Evolutionary conservation across 2,113 vertebrate species (phyloP).

Genomic region (Opisthocomus hoazin): DNA sequence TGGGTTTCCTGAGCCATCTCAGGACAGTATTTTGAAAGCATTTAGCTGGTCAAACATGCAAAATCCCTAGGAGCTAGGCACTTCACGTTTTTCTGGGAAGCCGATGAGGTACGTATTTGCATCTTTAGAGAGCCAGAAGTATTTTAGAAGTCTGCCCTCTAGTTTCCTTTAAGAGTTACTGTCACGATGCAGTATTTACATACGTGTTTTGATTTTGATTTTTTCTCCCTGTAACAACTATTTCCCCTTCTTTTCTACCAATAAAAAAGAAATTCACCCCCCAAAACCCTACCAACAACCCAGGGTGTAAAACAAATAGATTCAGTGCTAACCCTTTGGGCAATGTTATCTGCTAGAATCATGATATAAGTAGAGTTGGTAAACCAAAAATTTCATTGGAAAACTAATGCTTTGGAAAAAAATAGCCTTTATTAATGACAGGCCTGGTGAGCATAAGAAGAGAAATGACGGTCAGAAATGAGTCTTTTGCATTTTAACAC

Average conservation of each 20-base stretch:
- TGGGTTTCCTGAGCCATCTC: not conserved
- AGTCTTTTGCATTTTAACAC: not conserved
- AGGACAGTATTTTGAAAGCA: not conserved
- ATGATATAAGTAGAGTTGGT: not conserved
- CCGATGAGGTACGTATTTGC: not conserved
- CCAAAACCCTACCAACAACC: not conserved
- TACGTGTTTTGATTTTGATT: not conserved
- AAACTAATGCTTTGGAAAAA: not conserved
- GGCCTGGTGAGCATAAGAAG: not conserved
- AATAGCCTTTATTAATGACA: not conserved
- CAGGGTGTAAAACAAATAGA: not conserved
- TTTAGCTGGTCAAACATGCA: not conserved
- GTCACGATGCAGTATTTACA: not conserved
- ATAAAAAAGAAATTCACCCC: too few relatives aligned
- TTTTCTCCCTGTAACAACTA: not conserved
- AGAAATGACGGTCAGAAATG: not conserved
- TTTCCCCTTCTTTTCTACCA: not conserved
- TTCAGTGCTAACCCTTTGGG: not conserved
- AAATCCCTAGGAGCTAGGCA: not conserved
- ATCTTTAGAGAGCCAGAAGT: not conserved
- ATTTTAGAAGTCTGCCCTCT: slow-evolving; percentile 55
- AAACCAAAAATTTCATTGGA: not conserved
- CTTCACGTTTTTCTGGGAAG: not conserved
- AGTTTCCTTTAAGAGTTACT: slow-evolving; percentile 12
- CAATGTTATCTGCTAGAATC: not conserved